Percentiles rank a stretch among this genome's conserved stretches.
phyloP scores from a whole-genome alignment of 2,888 invertebrate species.

The Catocala sponsa region DNA sequence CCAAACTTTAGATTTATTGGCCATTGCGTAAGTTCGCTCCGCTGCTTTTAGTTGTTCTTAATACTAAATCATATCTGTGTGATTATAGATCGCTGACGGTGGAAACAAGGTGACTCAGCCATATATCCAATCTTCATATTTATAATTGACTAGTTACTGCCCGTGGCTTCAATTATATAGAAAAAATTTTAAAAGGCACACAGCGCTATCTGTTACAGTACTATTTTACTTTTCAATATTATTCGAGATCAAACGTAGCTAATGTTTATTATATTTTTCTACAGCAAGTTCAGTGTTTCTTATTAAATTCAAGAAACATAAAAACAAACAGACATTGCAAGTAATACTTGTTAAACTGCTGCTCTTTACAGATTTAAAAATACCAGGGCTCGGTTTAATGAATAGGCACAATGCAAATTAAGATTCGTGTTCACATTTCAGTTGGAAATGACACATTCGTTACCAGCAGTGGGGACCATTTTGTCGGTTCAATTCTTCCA shows the following conservation, averaged over 20 bases:
- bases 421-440: constrained; percentile 71
- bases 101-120: constrained; percentile 61
- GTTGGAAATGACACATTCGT: constrained; percentile 83
- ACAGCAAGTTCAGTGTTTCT: too few species aligned
- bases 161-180: too few species aligned
- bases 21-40: constrained; percentile 77
- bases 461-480: constrained; percentile 76
- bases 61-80: constrained; percentile 80
- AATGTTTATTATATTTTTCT: too few species aligned
- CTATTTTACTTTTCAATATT: too few species aligned
- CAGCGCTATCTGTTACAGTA: too few species aligned
- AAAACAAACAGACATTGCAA: too few species aligned
- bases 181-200: too few species aligned
- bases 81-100: constrained; percentile 76
- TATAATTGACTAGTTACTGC: neutral
- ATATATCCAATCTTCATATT: constrained; percentile 40
- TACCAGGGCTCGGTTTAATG: constrained; percentile 54
- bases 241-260: too few species aligned
- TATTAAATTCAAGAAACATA: too few species aligned
- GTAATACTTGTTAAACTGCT: too few species aligned
- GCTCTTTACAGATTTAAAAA: constrained; percentile 18
- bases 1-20: constrained; percentile 85
- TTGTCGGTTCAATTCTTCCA: constrained; percentile 82
- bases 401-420: constrained; percentile 67
- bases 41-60: constrained; percentile 78